These are phyloP conservation scores for Amphimallon solstitiale DNA, from an alignment of 2,888 invertebrate genomes.

Conservation along the genomic window DNA sequence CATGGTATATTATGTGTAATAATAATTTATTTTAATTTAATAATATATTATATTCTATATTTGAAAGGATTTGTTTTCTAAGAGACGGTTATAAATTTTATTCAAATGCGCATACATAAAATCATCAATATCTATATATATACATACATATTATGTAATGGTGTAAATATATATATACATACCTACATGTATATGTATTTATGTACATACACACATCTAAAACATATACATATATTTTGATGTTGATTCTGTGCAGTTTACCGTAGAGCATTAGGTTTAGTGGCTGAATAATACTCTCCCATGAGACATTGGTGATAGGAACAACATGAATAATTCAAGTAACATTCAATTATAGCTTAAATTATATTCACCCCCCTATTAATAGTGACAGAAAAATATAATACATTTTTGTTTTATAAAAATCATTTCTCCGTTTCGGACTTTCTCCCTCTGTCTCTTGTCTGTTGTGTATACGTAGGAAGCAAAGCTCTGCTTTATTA, in stretches of 20 bases:
- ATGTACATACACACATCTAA: not conserved
- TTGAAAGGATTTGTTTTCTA: no score
- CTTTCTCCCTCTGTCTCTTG: not conserved
- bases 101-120: no score
- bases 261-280: conserved; percentile 50
- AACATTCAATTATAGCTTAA: conserved; percentile 64
- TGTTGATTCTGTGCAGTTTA: conserved; percentile 55
- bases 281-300: conserved; percentile 58
- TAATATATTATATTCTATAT: no score
- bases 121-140: no score
- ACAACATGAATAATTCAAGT: conserved; percentile 62
- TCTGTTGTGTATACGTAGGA: conserved; percentile 7
- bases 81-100: no score
- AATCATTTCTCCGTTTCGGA: conserved; percentile 1
- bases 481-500: conserved; percentile 32
- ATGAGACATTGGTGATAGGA: conserved; percentile 51
- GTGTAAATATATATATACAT: not conserved
- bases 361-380: conserved; percentile 51
- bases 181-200: not conserved
- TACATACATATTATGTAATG: no score
- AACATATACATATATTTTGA: not conserved
- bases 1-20: no score
- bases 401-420: conserved; percentile 39
- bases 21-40: no score
- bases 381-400: conserved; percentile 40